A percentile compares a stretch with the other conserved stretches of the same genome.
phyloP scores from a whole-genome alignment of 2,797 vertebrate species.

The Ctenochaetus hawaiiensis region DNA sequence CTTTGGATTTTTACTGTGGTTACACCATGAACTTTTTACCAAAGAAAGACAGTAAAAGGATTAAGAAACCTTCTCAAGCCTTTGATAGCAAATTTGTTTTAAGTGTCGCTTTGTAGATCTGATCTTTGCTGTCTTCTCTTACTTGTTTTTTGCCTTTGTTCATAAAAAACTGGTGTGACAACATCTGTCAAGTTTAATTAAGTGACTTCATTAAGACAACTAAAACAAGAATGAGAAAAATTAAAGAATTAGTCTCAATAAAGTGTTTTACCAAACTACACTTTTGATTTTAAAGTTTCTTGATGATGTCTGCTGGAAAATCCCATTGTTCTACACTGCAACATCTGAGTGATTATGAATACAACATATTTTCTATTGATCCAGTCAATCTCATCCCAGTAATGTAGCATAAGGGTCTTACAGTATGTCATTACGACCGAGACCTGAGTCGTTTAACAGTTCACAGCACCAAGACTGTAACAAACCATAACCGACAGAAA shows the following conservation, averaged over 20 bases:
- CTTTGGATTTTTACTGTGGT: not conserved
- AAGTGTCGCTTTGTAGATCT: not conserved
- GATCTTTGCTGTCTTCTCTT: not conserved
- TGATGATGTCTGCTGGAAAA: not conserved
- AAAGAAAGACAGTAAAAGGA: not conserved
- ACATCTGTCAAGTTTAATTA: conserved; percentile 4
- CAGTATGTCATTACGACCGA: conserved; percentile 32
- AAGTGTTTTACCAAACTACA: no score
- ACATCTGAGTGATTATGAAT: conserved; percentile 24
- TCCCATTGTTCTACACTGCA: conserved; percentile 1
- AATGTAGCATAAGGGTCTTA: conserved; percentile 24
- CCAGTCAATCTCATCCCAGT: conserved; percentile 7
- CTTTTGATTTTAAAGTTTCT: not conserved
- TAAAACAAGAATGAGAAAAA: not conserved
- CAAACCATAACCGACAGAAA: conserved; percentile 63
- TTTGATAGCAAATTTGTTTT: not conserved
- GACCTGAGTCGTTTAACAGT: conserved; percentile 41
- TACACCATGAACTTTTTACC: not conserved
- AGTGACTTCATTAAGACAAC: not conserved
- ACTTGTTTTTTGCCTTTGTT: not conserved
- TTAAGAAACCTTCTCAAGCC: not conserved
- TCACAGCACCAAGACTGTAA: conserved; percentile 33
- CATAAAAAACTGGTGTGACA: conserved; percentile 5
- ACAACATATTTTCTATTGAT: conserved; percentile 49
- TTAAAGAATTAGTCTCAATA: not conserved